Evolutionary conservation across 2,113 vertebrate genomes (phyloP).

Genomic region (Protobothrops flavoviridis): DNA sequence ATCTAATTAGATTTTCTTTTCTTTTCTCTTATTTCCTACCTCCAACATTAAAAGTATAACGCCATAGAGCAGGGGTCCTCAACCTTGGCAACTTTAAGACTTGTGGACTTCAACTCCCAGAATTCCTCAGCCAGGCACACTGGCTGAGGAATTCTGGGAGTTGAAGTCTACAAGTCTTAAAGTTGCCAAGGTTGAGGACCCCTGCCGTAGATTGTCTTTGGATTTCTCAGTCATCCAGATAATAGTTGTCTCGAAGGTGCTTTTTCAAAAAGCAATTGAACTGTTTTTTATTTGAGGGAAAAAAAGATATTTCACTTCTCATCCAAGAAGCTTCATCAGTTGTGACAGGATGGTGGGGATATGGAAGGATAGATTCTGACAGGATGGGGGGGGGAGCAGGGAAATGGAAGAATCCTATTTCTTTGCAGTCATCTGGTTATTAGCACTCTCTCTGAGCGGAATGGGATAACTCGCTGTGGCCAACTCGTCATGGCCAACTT

Average conservation of each 20-base stretch:
- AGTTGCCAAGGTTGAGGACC: too few species aligned
- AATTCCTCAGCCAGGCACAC: too few species aligned
- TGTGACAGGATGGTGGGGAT: background rate
- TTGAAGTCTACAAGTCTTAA: too few species aligned
- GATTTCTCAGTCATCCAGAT: background rate
- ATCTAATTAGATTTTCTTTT: background rate
- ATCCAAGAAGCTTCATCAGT: background rate
- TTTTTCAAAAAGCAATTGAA: background rate
- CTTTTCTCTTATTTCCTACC: background rate
- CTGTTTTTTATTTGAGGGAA: background rate
- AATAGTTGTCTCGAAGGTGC: background rate
- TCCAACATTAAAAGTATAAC: background rate
- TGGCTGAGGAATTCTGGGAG: too few species aligned
- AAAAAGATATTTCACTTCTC: background rate
- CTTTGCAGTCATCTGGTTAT: background rate
- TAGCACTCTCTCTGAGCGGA: background rate
- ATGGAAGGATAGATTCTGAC: background rate
- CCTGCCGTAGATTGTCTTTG: background rate
- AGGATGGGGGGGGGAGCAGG: too few species aligned
- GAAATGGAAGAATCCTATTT: background rate
- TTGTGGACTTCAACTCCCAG: too few species aligned
- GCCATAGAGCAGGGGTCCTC: background rate
- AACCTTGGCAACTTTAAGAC: too few species aligned
- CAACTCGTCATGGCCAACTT: background rate
- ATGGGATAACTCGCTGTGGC: background rate